Conservation (phyloP, 2,113 vertebrate species). For the Chamaea fasciata region DNA sequence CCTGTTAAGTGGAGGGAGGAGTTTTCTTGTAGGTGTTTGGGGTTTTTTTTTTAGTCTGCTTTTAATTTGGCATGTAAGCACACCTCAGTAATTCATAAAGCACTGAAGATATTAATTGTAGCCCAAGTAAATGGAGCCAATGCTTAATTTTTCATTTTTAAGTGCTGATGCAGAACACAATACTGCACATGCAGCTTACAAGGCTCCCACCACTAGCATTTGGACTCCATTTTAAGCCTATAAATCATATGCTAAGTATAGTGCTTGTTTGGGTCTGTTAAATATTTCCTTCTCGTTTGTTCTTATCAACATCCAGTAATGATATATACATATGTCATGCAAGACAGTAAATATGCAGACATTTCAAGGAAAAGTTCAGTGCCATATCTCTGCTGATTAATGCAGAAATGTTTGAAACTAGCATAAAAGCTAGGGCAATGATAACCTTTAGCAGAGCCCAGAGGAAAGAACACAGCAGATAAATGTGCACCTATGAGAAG, state of each 20-base stretch:
- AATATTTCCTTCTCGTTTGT: slow-evolving; percentile 41
- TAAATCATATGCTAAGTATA: slow-evolving; percentile 55
- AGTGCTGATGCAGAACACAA: slow-evolving; percentile 17
- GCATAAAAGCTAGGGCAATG: background rate
- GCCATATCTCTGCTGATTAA: slow-evolving; percentile 35
- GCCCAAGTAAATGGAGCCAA: background rate
- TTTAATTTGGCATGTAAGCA: background rate
- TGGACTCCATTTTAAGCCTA: slow-evolving; percentile 33
- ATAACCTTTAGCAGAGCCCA: background rate
- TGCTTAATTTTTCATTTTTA: slow-evolving; percentile 36
- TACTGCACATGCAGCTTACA: background rate
- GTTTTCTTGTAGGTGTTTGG: background rate
- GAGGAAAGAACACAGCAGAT: background rate
- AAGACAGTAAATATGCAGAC: slow-evolving; percentile 22
- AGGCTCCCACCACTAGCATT: slow-evolving; percentile 9
- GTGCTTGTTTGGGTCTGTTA: slow-evolving; percentile 42
- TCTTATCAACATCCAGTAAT: slow-evolving; percentile 60
- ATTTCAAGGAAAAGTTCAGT: background rate
- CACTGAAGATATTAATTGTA: background rate
- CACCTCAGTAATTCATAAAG: background rate
- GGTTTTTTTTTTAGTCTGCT: background rate
- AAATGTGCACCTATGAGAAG: background rate
- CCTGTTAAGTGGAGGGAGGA: background rate
- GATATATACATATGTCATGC: slow-evolving; percentile 42
- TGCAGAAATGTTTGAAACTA: background rate